A percentile compares a stretch with the other conserved stretches of the same genome.
phyloP scores from a whole-genome alignment of 2,888 invertebrate species.

The Corbicula japonica region DNA sequence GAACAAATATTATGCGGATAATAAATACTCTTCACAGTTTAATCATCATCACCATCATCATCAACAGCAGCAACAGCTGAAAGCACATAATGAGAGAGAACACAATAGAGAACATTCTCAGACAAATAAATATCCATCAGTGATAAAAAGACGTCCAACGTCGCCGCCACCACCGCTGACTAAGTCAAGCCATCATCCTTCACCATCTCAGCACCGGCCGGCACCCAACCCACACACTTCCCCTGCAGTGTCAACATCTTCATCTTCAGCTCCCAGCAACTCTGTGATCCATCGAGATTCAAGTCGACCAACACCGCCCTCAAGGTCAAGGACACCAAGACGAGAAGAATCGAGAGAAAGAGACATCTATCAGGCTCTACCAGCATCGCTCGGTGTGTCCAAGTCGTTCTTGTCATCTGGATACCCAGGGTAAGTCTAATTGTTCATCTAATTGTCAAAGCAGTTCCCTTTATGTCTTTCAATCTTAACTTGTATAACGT shows the following conservation, averaged over 20 bases:
- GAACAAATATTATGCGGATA: slow-evolving; percentile 23
- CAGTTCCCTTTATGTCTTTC: no score
- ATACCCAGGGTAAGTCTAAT: slow-evolving; percentile 49
- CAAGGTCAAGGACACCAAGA: slow-evolving; percentile 44
- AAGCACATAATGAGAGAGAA: slow-evolving; percentile 5
- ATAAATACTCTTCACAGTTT: slow-evolving; percentile 8
- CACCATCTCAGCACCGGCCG: slow-evolving; percentile 38
- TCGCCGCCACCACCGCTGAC: slow-evolving; percentile 50
- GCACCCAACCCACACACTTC: slow-evolving; percentile 23
- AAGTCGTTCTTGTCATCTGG: slow-evolving; percentile 66
- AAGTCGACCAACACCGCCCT: slow-evolving; percentile 52
- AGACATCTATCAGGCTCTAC: slow-evolving; percentile 63
- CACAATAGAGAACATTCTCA: slow-evolving; percentile 9
- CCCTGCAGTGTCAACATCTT: slow-evolving; percentile 15
- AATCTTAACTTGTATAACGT: no score
- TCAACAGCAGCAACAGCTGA: slow-evolving; percentile 10
- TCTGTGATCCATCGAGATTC: slow-evolving; percentile 59
- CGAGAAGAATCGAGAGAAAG: slow-evolving; percentile 51
- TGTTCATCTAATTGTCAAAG: no score
- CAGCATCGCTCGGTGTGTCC: slow-evolving; percentile 66
- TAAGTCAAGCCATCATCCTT: slow-evolving; percentile 35
- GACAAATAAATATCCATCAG: slow-evolving; percentile 28
- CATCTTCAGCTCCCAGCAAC: slow-evolving; percentile 42
- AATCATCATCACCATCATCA: slow-evolving; percentile 21
- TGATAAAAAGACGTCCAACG: slow-evolving; percentile 48